Percentiles rank a stretch among this genome's conserved stretches.
Conservation (phyloP, 2,113 vertebrate genomes). For the Rhea americana region DNA sequence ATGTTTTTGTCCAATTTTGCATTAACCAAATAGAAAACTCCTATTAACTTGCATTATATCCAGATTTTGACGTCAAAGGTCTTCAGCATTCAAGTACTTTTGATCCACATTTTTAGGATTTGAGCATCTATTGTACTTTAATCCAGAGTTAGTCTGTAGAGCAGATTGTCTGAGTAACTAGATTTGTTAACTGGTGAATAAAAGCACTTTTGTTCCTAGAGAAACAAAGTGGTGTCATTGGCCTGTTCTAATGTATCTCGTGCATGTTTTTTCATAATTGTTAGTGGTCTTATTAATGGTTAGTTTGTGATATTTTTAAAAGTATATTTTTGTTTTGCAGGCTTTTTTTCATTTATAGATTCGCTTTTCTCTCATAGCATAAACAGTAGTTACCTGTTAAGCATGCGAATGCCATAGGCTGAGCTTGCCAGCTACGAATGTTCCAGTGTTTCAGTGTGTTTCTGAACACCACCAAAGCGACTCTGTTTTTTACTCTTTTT, state of each 20-base stretch:
- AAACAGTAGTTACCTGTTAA: neutral
- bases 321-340: neutral
- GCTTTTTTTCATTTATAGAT: neutral
- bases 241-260: neutral
- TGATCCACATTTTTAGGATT: neutral
- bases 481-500: neutral
- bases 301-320: neutral
- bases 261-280: neutral
- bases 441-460: neutral
- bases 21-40: neutral
- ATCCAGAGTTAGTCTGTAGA: neutral
- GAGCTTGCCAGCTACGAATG: neutral
- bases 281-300: neutral
- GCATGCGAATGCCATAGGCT: neutral
- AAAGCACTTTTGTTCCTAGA: neutral
- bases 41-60: neutral
- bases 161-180: neutral
- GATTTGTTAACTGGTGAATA: neutral
- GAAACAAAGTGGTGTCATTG: neutral
- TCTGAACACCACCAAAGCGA: neutral
- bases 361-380: neutral
- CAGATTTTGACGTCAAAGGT: neutral
- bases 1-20: neutral
- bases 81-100: neutral
- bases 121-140: neutral